phyloP scores from a whole-genome alignment of 2,888 invertebrate species.

The Macaria notata region DNA sequence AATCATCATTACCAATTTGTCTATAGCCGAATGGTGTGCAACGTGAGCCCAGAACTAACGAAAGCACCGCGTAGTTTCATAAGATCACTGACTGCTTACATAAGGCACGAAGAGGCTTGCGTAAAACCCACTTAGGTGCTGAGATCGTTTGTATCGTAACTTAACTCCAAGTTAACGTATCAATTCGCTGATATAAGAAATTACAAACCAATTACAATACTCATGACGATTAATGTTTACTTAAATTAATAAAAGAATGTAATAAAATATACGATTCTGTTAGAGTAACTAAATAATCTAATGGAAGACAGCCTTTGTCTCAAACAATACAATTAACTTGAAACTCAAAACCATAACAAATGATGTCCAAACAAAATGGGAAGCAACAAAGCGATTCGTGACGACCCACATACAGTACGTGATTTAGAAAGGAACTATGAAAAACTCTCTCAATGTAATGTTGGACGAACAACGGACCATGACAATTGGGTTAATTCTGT shows the following conservation, averaged over 20 bases:
- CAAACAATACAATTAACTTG: constrained; percentile 23
- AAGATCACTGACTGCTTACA: constrained; percentile 74
- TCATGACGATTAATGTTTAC: constrained; percentile 42
- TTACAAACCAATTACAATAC: constrained; percentile 54
- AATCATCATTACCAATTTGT: constrained; percentile 59
- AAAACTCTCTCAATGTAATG: constrained; percentile 52
- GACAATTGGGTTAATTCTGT: constrained; percentile 47
- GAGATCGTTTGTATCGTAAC: constrained; percentile 60
- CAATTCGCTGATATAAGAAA: constrained; percentile 52
- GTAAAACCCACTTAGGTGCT: constrained; percentile 69
- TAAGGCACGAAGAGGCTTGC: constrained; percentile 64
- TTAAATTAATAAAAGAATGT: too few species aligned
- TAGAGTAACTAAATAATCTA: constrained; percentile 22
- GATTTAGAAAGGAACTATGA: constrained; percentile 55
- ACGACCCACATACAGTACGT: constrained; percentile 60
- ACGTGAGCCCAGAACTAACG: constrained; percentile 45
- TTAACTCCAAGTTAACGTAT: constrained; percentile 70
- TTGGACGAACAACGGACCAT: constrained; percentile 56
- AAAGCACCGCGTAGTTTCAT: constrained; percentile 68
- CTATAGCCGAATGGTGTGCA: constrained; percentile 51
- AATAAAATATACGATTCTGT: constrained; percentile 26
- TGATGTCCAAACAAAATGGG: constrained; percentile 46
- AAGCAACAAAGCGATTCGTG: constrained; percentile 63
- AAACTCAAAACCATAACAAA: constrained; percentile 33
- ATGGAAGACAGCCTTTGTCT: constrained; percentile 23